Base-by-base conservation (phyloP, 2,888 invertebrate species). In the Muscina levida region DNA sequence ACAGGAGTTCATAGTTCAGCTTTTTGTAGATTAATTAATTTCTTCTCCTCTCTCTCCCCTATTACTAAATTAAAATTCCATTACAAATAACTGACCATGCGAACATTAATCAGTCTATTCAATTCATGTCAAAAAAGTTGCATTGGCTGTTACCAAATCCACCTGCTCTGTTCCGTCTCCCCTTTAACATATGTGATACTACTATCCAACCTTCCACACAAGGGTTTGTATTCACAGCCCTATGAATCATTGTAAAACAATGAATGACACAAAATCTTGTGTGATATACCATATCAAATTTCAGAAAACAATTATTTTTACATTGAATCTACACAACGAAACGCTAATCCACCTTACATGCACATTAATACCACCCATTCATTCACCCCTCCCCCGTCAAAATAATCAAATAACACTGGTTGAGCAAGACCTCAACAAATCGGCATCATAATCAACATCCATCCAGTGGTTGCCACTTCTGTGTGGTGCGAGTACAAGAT, bases 291-390 rank as follows among this genome's bases (percentile, higher is more conserved):
- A 62, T 87, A 88, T 88, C 89, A 84, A 88, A 88, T 89, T 89
- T 87, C 89, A 85, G 59, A 87, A 89, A 86, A 86, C 88, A 88
- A 88, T 88, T 89, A 88, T 87, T 88, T 88, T 88, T 85, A 85
- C 88, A 88, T 88, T 88, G 86, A 89, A 86, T 62, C 10, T 42
- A 22, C 6, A 19, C 42, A 62, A 22, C 19, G n/a, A 74, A n/a
- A 44, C 39, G 59, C 84, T 88, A 88, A 89, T 88, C 86, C 87
- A 88, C 86, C 89, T 88, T 88, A 88, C 88, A 89, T 87, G 90
- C 88, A 88, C 89, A 89, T 89, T 89, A 89, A 90, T 89, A 87
- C 88, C 89, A 89, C 88, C 89, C 88, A 89, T 88, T 89, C 88
- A 88, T 88, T 85, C 85, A 84, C 79, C 79, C 80, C 48, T 68